phyloP scores from a whole-genome alignment of 2,113 vertebrate species.

The Neomonachus schauinslandi region DNA sequence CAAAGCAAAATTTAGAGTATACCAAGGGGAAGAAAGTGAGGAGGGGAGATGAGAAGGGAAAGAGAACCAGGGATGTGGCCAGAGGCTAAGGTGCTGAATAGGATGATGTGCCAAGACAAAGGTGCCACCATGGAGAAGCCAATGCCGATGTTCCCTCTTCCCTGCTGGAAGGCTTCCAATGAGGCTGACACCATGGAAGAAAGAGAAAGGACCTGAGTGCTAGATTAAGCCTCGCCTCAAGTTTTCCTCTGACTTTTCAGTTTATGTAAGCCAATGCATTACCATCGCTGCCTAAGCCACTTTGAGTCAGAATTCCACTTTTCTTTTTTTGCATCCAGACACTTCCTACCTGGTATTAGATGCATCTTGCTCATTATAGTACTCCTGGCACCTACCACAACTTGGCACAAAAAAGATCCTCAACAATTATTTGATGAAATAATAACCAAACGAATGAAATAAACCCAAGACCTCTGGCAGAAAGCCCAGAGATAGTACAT shows the following conservation, averaged over 20 bases:
- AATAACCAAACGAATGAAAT: not conserved
- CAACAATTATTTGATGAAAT: conserved; percentile 13
- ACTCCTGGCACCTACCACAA: not conserved
- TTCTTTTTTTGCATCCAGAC: not conserved
- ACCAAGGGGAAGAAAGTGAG: not conserved
- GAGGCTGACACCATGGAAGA: not conserved
- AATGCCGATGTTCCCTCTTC: not conserved
- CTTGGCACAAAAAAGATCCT: not conserved
- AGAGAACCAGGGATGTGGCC: not conserved
- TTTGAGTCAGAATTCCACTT: not conserved
- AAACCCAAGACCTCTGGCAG: not conserved
- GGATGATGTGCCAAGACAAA: not conserved
- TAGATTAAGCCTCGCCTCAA: not conserved
- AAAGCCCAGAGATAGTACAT: not conserved
- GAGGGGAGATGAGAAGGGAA: not conserved
- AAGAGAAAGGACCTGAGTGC: not conserved
- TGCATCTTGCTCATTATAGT: not conserved
- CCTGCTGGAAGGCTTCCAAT: not conserved
- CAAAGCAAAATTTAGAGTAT: not conserved
- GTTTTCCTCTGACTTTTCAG: not conserved
- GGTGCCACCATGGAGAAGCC: not conserved
- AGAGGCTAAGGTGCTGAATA: not conserved
- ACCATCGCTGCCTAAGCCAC: not conserved
- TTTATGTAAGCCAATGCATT: not conserved
- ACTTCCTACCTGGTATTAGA: not conserved